Evolutionary conservation across 2,888 invertebrate species (phyloP), one percentile per base, ranked within the genome.

Genomic region (Cheilosia soror): DNA sequence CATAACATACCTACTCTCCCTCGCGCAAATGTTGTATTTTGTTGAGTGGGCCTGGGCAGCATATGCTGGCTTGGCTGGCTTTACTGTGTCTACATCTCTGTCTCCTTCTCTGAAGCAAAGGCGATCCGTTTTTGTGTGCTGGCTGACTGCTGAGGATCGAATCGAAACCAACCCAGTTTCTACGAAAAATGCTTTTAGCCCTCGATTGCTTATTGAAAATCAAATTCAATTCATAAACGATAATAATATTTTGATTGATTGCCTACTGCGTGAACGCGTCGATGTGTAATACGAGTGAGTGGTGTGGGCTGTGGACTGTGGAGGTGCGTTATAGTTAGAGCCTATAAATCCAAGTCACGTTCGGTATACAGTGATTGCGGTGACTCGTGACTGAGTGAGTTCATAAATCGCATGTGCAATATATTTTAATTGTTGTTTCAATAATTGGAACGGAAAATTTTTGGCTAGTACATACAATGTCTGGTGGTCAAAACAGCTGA

Each of bases 221-320:
- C 68, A 63, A 73, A 69, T 68, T 78, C 68, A 78, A 78, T 68
- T 83, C 68, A 71, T 63, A 42, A 68, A 77, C 51, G 65, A 71
- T 69, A 81, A 76, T 69, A 76, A 58, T 65, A 65, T 76, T 76
- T 82, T 82, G 77, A 82, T 82, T 77, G 81, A 82, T 82, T 69
- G 76, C 57, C 4, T 51, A 51, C 63, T 63, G 47, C 42, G 60
- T 37, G 29, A 25, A 69, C 42, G n/a, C 25, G 6, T 5, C 7
- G 13, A 5, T 44, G 6, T 9, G 13, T 51, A 51, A 51, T 13
- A 0, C 25, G 31, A 29, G 42, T 37, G 13, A 27, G 47, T 25
- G 20, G 20, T 20, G 20, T 20, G 0, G 51, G 11, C n/a, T 5
- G 6, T 2, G 27, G 7, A 5, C n/a, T 49, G 25, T 13, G 0